Evolutionary conservation across 2,797 vertebrate species (phyloP).

Genomic region (Lacerta bilineata): DNA sequence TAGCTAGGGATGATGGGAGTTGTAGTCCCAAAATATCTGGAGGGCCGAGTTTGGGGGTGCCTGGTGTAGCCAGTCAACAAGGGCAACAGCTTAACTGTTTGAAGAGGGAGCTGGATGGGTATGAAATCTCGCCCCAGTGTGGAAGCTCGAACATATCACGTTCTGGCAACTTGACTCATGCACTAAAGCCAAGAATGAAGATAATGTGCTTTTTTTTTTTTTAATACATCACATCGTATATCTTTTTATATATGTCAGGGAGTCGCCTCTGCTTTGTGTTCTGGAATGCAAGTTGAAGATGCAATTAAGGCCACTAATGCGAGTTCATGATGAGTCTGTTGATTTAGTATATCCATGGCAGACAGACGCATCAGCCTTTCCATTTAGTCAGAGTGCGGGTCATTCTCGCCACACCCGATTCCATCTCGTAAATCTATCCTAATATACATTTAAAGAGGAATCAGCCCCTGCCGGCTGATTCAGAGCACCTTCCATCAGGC

Average conservation of each 20-base stretch:
- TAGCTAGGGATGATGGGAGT: no score
- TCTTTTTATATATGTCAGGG: not conserved
- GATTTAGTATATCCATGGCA: not conserved
- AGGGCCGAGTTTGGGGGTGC: no score
- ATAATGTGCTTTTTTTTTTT: conserved; percentile 3
- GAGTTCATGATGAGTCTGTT: not conserved
- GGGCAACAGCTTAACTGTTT: no score
- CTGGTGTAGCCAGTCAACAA: no score
- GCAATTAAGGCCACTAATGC: conserved; percentile 21
- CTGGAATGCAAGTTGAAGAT: not conserved
- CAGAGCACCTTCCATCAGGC: conserved; percentile 49
- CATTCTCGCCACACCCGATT: conserved; percentile 13
- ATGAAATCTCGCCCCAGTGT: not conserved
- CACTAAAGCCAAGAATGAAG: conserved; percentile 8
- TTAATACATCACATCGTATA: not conserved
- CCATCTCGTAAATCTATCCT: conserved; percentile 57
- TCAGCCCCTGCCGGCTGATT: conserved; percentile 57
- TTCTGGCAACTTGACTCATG: not conserved
- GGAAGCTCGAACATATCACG: not conserved
- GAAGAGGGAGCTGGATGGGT: not conserved
- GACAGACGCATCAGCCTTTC: conserved; percentile 1
- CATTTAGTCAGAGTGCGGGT: conserved; percentile 16
- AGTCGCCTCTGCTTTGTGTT: not conserved
- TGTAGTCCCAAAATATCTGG: no score
- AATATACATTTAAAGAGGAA: conserved; percentile 57